These are phyloP conservation scores for Muntiacus reevesi DNA, from an alignment of 2,113 vertebrate species.

Conservation along the genomic window DNA sequence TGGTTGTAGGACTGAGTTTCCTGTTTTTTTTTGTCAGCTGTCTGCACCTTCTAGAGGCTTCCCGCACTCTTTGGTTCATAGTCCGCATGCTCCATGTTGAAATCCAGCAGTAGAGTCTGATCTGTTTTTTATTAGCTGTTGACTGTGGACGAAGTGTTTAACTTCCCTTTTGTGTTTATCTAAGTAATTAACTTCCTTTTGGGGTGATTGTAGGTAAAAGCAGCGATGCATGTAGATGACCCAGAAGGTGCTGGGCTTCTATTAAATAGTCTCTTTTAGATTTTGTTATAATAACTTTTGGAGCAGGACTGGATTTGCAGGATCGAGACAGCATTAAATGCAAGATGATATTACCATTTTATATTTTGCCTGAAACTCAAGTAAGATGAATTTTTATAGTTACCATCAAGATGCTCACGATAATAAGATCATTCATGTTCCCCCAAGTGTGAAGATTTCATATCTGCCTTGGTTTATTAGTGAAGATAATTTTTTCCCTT, in stretches of 20 bases:
- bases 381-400: slow-evolving; percentile 51
- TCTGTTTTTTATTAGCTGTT: background rate
- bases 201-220: background rate
- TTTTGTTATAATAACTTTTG: background rate
- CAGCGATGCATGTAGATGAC: rapidly evolving
- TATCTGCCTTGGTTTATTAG: slow-evolving; percentile 49
- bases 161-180: background rate
- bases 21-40: background rate
- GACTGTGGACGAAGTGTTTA: background rate
- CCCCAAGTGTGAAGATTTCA: slow-evolving; percentile 28
- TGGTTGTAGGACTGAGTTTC: background rate
- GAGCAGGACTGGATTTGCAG: background rate
- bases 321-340: background rate
- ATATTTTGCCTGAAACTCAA: slow-evolving; percentile 46
- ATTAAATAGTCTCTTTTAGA: background rate
- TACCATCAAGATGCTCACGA: slow-evolving; percentile 7
- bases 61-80: rapidly evolving
- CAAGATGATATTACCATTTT: background rate
- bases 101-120: background rate
- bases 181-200: background rate
- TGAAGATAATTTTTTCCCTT: slow-evolving; percentile 42
- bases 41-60: background rate
- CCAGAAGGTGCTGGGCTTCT: background rate
- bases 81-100: background rate
- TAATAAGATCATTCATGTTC: slow-evolving; percentile 53